Evolutionary conservation across 2,797 vertebrate genomes (phyloP), one percentile per base, ranked within the genome.

Genomic region (Scomberomorus guttatus): DNA sequence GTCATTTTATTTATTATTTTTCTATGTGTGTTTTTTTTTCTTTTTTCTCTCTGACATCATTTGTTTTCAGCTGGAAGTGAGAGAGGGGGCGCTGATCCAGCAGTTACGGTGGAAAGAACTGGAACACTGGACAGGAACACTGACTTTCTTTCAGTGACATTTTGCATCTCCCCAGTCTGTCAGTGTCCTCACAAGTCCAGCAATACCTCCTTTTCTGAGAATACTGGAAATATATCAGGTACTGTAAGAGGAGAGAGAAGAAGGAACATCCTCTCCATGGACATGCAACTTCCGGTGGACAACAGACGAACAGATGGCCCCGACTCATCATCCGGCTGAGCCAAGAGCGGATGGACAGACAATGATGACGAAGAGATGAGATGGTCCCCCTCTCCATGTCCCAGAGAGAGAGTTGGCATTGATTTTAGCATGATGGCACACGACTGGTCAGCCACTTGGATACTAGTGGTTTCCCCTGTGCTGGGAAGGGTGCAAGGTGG

Each of bases 241-340:
- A 90, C 79, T 86, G 87, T 88, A 90, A 93, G 92, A 93, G 89
- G 90, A 93, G 90, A 89, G 88, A 88, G 89, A 77, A 84, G 87
- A 69, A 77, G 79, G 73, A 83, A 34, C 61, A n/a, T 95, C 94
- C 94, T 95, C 95, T 96, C 95, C 93, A 93, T 94, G 93, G 95
- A 97, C 97, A 98, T 98, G 97, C 97, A 98, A 96, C 96, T 95
- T 95, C 96, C 95, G 95, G 94, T 95, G 95, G 96, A 96, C 89
- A 80, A 93, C 80, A 91, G 91, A 93, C 78, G 70, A 88, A 92
- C 84, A 95, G 96, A 95, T 67, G 65, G 84, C 84, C 85, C 60
- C 11, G 52, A 81, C 88, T 89, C 80, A 62, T 89, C 63, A 50
- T 81, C 87, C 50, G 54, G 74, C 83, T 81, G 88, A 88, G 91